Percentiles rank a stretch among this genome's conserved stretches.
phyloP scores from a whole-genome alignment of 1,140 invertebrate species.

The Philaenus spumarius region DNA sequence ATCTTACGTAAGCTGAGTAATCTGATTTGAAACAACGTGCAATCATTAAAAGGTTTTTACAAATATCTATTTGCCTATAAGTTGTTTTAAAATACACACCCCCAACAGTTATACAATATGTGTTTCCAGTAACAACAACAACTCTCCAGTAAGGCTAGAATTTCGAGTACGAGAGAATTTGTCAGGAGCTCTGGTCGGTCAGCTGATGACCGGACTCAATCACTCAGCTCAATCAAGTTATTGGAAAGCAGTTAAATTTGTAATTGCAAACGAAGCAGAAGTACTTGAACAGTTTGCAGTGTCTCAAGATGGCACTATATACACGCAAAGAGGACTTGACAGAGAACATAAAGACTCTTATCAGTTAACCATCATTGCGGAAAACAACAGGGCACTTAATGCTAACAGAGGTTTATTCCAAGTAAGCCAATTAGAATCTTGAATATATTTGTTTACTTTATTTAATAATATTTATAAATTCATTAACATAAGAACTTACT shows the following conservation, averaged over 20 bases:
- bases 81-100: background rate
- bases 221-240: conserved; percentile 22
- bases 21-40: background rate
- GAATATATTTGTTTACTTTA: too few species aligned
- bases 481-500: too few species aligned
- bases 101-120: background rate
- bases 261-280: conserved; percentile 73
- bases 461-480: too few species aligned
- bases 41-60: too few species aligned
- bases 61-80: background rate
- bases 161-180: conserved; percentile 74
- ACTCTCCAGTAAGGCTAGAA: conserved; percentile 56
- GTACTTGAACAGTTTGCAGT: conserved; percentile 67
- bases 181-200: conserved; percentile 65
- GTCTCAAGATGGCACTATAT: conserved; percentile 68
- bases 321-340: conserved; percentile 65
- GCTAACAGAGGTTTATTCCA: conserved; percentile 17
- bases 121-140: conserved; percentile 12
- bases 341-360: conserved; percentile 66
- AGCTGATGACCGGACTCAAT: conserved; percentile 44
- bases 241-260: conserved; percentile 49
- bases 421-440: too few species aligned
- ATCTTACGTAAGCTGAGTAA: background rate
- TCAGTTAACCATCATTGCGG: conserved; percentile 70
- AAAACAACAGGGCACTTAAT: conserved; percentile 51